Conservation (phyloP, 2,797 vertebrate genomes). For the Oryzias sinensis region DNA sequence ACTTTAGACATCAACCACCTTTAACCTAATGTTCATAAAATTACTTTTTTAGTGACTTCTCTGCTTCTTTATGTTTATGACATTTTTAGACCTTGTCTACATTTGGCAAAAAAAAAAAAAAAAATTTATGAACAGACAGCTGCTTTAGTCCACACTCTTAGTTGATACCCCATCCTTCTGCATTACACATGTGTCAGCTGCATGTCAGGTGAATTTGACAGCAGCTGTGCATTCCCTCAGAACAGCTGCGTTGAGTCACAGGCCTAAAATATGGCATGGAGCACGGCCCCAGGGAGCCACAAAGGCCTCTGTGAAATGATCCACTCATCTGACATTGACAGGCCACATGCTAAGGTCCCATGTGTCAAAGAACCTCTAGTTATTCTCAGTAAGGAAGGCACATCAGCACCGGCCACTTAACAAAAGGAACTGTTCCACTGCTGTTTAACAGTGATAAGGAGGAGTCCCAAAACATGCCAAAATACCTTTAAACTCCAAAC, state of each 20-base stretch:
- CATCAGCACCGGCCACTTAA: constrained; percentile 10
- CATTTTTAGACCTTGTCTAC: neutral
- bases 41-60: too few species aligned
- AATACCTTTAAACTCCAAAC: constrained; percentile 4
- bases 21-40: too few species aligned
- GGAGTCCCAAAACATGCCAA: constrained; percentile 15
- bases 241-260: constrained; percentile 50
- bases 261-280: constrained; percentile 16
- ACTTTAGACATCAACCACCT: too few species aligned
- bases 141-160: constrained; percentile 12
- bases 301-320: constrained; percentile 44
- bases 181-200: constrained; percentile 25
- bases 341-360: constrained; percentile 46
- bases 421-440: constrained; percentile 41
- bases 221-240: constrained; percentile 66
- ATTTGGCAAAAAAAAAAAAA: neutral
- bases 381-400: constrained; percentile 55
- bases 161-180: constrained; percentile 5
- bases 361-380: constrained; percentile 32
- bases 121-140: constrained; percentile 3
- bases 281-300: constrained; percentile 22
- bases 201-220: constrained; percentile 59
- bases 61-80: too few species aligned
- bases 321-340: constrained; percentile 55
- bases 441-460: constrained; percentile 2